phyloP scores from a whole-genome alignment of 2,797 vertebrate genomes.

The Trachurus trachurus region DNA sequence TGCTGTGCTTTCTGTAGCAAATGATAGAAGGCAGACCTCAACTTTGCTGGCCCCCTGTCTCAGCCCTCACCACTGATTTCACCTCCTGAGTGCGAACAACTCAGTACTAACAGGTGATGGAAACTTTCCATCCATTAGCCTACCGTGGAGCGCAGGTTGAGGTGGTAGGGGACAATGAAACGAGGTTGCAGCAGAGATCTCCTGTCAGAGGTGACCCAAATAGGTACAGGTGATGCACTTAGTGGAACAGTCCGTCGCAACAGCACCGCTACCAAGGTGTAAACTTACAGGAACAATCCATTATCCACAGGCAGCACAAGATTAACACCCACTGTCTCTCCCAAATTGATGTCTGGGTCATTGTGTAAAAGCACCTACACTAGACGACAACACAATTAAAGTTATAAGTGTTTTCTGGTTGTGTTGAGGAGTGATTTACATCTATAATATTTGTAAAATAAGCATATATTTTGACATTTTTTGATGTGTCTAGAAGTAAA shows the following conservation, averaged over 20 bases:
- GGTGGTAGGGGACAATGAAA: slow-evolving; percentile 21
- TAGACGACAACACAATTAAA: slow-evolving; percentile 17
- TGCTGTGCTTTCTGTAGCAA: slow-evolving; percentile 57
- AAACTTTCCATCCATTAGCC: slow-evolving; percentile 38
- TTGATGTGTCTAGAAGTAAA: neutral
- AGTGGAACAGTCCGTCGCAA: slow-evolving; percentile 44
- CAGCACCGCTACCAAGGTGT: slow-evolving; percentile 27
- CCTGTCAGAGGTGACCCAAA: slow-evolving; percentile 64
- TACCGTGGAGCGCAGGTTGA: slow-evolving; percentile 14
- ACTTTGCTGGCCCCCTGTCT: slow-evolving; percentile 40
- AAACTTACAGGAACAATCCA: slow-evolving; percentile 53
- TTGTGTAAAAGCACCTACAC: slow-evolving; percentile 26
- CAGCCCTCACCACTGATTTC: slow-evolving; percentile 33
- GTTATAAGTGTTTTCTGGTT: slow-evolving; percentile 12
- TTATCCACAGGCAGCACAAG: slow-evolving; percentile 44
- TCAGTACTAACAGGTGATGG: slow-evolving; percentile 32
- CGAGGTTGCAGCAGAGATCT: slow-evolving; percentile 32
- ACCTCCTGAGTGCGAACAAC: slow-evolving; percentile 33
- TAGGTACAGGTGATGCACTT: slow-evolving; percentile 58
- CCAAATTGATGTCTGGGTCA: slow-evolving; percentile 23
- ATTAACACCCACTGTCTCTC: slow-evolving; percentile 29
- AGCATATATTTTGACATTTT: neutral
- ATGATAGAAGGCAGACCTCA: slow-evolving; percentile 38
- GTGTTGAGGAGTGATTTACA: slow-evolving; percentile 4
- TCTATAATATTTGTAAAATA: neutral